phyloP scores from a whole-genome alignment of 2,113 vertebrate species.

The Pelodiscus sinensis region DNA sequence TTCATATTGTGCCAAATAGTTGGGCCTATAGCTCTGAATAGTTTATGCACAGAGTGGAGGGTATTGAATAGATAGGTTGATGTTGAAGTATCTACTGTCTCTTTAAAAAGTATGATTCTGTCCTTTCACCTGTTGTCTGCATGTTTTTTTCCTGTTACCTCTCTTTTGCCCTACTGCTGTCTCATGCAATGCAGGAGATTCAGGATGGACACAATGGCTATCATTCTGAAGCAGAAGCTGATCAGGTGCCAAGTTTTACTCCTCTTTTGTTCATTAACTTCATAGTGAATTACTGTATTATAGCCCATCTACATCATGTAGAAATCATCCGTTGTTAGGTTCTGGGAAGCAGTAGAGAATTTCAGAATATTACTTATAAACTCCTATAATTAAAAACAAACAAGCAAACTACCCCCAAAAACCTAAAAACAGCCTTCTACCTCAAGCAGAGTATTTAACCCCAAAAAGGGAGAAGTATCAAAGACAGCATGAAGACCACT shows the following conservation, averaged over 20 bases:
- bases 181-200: slow-evolving; percentile 87
- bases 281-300: slow-evolving; percentile 57
- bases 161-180: slow-evolving; percentile 78
- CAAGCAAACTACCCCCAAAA: not conserved
- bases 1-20: slow-evolving; percentile 27
- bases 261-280: slow-evolving; percentile 74
- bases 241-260: slow-evolving; percentile 91
- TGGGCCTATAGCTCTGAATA: not conserved
- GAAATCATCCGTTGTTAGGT: not conserved
- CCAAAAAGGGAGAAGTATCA: not conserved
- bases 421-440: not conserved
- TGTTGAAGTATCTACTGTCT: slow-evolving; percentile 74
- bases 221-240: slow-evolving; percentile 89
- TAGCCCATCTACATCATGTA: slow-evolving; percentile 49
- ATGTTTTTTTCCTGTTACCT: slow-evolving; percentile 78
- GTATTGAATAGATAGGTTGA: slow-evolving; percentile 15
- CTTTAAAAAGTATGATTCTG: slow-evolving; percentile 71
- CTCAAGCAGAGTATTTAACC: not conserved
- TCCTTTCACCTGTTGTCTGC: slow-evolving; percentile 85
- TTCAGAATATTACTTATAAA: not conserved
- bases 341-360: not conserved
- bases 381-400: not conserved
- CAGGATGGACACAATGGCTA: slow-evolving; percentile 88
- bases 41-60: slow-evolving; percentile 16
- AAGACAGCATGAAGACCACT: not conserved